Base-by-base conservation (phyloP, 2,888 invertebrate species). In the Caenorhabditis sp. region DNA sequence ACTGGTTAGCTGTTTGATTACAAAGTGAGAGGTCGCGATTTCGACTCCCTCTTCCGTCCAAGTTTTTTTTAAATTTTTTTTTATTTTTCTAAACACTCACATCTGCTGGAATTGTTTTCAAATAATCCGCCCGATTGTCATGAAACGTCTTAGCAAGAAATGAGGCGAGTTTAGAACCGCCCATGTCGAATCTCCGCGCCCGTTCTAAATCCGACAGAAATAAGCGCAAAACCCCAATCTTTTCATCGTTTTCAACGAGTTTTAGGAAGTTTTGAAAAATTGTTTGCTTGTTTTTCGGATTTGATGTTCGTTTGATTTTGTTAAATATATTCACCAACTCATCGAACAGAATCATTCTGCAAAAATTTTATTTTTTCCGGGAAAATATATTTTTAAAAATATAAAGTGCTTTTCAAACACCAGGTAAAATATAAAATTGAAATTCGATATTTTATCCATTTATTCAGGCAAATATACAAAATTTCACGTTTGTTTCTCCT, bases 191-290 rank as follows among this genome's bases (percentile, higher is more conserved):
- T 55, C 68, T 73, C 21, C 75, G 61, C 0, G 37, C 26, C 23
- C 65, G 58, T 36, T 78, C 75, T 37, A 95, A 90, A 95, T 95
- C 95, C 95, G 95, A 89, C 92, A 95, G 90, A 95, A 95, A 92
- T 78, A 87, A 68, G 5, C 78, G 71, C 12, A 75, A 36, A 24
- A 77, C 64, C 3, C 21, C 31, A 0, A 19, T 37, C 51, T 63
- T 71, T 51, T 71, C 71, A 8, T 60, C 8, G 19, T 51, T 12
- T n/a, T 19, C 51, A 1, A 8, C 4, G 4, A 3, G 19, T 51
- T 51, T 51, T 6, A 43, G 14, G 43, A 43, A 43, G 17, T 43
- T 69, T 55, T 69, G 68, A 60, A 73, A 73, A 8, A 55, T 59
- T 21, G 69, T 62, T 21, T 61, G 61, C 31, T 74, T 74, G 6